Conservation (phyloP, 2,113 vertebrate species). For the Rhinichthys klamathensis region DNA sequence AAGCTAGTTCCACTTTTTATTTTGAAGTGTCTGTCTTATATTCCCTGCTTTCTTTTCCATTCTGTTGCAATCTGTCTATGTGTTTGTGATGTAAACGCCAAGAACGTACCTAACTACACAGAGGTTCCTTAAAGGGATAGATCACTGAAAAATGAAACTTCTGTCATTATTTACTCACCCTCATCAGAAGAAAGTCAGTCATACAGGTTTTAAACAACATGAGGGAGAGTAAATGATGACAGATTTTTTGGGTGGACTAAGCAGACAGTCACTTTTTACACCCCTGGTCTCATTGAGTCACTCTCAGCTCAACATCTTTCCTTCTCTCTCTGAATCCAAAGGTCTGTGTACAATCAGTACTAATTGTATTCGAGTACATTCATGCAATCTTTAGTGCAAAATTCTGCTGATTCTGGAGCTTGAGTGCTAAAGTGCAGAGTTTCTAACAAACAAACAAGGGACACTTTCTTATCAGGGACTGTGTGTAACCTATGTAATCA, state of each 20-base stretch:
- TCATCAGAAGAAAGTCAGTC: background rate
- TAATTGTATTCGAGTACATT: background rate
- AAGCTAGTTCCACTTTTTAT: too few relatives aligned
- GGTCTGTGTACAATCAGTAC: conserved; percentile 12
- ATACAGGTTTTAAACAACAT: background rate
- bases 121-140: background rate
- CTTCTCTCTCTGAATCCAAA: conserved; percentile 3
- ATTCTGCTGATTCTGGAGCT: background rate
- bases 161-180: background rate
- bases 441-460: conserved; percentile 21
- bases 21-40: background rate
- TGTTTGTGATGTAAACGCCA: background rate
- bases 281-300: background rate
- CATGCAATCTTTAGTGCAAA: background rate
- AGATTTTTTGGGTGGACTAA: background rate
- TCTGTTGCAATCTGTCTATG: background rate
- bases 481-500: conserved; percentile 13
- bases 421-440: conserved; percentile 30
- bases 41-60: background rate
- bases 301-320: background rate
- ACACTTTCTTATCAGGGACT: conserved; percentile 1
- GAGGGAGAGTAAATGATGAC: too few relatives aligned
- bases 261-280: background rate
- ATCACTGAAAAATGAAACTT: background rate
- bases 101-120: background rate